Evolutionary conservation across 2,888 invertebrate species (phyloP), one percentile per base, ranked within the genome.

Genomic region (Epicampocera succincta): DNA sequence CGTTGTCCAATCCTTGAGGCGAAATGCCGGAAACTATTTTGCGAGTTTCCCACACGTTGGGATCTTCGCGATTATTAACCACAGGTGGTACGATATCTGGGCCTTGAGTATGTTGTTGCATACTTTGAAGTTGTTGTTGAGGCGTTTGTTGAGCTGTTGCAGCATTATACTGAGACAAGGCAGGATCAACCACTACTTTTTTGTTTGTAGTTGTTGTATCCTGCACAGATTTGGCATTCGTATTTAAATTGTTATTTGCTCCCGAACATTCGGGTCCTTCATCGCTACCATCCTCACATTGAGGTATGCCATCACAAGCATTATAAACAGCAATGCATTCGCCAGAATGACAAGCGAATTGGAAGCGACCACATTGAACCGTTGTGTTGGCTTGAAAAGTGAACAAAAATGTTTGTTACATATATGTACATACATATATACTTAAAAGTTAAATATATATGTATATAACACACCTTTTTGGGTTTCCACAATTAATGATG

Each of bases 301-400:
- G 97, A 29, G 97, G 95, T 86, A 98, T 96, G 66, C 97, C 97
- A 91, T 98, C 97, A 88, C 98, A 98, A 9, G 96, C 97, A 91
- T 98, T 98, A 92, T 98, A 98, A 86, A 98, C 93, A 6, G 97
- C 98, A 87, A 98, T 97, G 90, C 98, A 98, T 91, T 98, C 97
- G 56, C 95, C 95, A 52, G 96, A 95, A 85, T 95, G 94, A 88
- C 98, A 98, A 90, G 95, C 95, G 91, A 97, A 98, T 91, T 98
- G 97, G 91, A 95, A 96, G 82, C 95, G 93, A 86, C 95, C 95
- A 92, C 97, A 98, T 48, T 86, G 79, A 3, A 85, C 50, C 2
- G 74, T 79, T 3, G 46, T 61, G 82, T 83, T 78, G 42, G 74
- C 84, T 85, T 61, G 8, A 73, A 58, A 44, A 17, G 6, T 46